Conservation (phyloP, 2,888 invertebrate genomes). For the Drosophila nr. perissopoda region DNA sequence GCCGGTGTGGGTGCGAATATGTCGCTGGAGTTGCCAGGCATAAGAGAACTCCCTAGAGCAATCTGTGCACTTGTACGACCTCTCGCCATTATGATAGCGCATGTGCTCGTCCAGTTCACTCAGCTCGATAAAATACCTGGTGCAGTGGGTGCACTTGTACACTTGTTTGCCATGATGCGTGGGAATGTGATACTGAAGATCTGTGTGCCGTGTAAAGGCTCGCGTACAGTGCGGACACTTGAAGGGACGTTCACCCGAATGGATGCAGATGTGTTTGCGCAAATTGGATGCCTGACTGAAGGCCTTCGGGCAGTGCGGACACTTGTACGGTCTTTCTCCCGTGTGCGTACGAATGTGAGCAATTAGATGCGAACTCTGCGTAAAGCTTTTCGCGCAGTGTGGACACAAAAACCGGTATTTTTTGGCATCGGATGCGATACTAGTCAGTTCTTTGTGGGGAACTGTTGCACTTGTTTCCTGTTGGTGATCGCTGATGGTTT, state of each 20-base stretch:
- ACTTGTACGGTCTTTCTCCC: slow-evolving; percentile 36
- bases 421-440: neutral
- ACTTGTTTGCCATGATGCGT: slow-evolving; percentile 45
- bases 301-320: slow-evolving; percentile 35
- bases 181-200: slow-evolving; percentile 47
- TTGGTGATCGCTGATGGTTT: neutral
- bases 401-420: slow-evolving; percentile 30
- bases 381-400: slow-evolving; percentile 33
- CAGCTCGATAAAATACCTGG: slow-evolving; percentile 43
- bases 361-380: slow-evolving; percentile 34
- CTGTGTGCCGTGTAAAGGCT: slow-evolving; percentile 37
- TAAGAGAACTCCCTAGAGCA: slow-evolving; percentile 29
- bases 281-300: slow-evolving; percentile 49
- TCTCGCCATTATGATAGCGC: slow-evolving; percentile 39
- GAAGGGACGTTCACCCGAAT: slow-evolving; percentile 47
- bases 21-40: slow-evolving; percentile 44
- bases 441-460: neutral
- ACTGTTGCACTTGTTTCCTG: neutral
- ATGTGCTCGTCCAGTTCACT: slow-evolving; percentile 40
- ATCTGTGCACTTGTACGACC: slow-evolving; percentile 30
- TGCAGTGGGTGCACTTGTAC: slow-evolving; percentile 43
- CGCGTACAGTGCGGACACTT: slow-evolving; percentile 46
- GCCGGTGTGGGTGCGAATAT: slow-evolving; percentile 36
- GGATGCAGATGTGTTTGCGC: slow-evolving; percentile 43
- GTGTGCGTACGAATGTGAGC: slow-evolving; percentile 47